Conservation (phyloP, 2,113 vertebrate genomes). For the Megaceryle maxima region DNA sequence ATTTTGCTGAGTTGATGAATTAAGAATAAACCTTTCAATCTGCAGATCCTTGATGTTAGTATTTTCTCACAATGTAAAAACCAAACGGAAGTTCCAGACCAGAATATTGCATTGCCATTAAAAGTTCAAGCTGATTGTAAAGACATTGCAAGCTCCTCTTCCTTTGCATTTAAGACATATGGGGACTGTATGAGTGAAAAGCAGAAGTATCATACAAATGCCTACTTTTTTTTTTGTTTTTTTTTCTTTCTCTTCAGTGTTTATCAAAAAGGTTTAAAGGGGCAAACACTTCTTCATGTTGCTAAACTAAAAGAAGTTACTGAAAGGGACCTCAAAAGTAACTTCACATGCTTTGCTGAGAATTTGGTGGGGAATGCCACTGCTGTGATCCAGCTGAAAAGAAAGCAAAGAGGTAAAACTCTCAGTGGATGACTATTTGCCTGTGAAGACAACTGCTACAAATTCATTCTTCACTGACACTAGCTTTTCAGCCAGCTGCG, state of each 20-base stretch:
- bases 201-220: neutral
- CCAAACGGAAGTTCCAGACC: neutral
- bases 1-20: neutral
- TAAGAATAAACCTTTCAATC: neutral
- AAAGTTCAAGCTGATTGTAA: neutral
- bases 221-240: accelerated
- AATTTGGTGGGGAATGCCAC: slow-evolving; percentile 78
- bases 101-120: neutral
- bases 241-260: neutral
- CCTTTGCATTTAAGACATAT: neutral
- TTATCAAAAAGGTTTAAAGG: neutral
- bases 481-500: neutral
- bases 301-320: slow-evolving; percentile 75
- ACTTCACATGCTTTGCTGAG: slow-evolving; percentile 79
- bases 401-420: slow-evolving; percentile 72
- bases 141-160: neutral
- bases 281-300: neutral
- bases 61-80: neutral
- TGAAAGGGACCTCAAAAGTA: slow-evolving; percentile 68
- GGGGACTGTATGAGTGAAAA: neutral
- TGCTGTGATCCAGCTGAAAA: slow-evolving; percentile 70
- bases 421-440: neutral
- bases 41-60: neutral
- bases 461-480: neutral
- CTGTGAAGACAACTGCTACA: neutral